These are phyloP conservation scores for Falcaria lacertinaria DNA, from an alignment of 2,888 invertebrate species.

Conservation along the genomic window DNA sequence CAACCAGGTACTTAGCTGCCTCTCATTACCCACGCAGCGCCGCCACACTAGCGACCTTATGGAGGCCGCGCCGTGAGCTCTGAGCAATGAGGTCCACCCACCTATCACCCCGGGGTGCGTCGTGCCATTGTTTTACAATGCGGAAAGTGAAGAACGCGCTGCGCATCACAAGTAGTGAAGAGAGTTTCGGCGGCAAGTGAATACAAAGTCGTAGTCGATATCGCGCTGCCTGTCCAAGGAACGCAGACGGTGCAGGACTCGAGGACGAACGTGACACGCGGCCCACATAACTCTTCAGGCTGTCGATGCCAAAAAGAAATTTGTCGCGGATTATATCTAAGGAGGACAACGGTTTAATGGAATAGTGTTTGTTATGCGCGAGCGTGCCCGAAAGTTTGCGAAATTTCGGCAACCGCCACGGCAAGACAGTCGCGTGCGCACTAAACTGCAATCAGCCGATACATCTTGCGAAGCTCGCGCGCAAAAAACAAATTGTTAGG, in stretches of 20 bases:
- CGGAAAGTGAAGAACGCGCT: slow-evolving; percentile 66
- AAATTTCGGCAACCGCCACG: slow-evolving; percentile 63
- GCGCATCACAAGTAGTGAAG: slow-evolving; percentile 69
- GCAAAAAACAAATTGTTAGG: slow-evolving; percentile 41
- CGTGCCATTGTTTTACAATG: slow-evolving; percentile 65
- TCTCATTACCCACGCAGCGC: slow-evolving; percentile 40
- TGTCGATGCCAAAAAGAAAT: slow-evolving; percentile 41
- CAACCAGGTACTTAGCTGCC: slow-evolving; percentile 39
- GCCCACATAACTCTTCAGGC: slow-evolving; percentile 26
- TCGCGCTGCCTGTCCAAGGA: slow-evolving; percentile 33
- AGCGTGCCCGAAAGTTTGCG: slow-evolving; percentile 48
- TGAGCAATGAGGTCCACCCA: slow-evolving; percentile 47
- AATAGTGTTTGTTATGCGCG: slow-evolving; percentile 56
- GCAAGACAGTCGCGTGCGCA: slow-evolving; percentile 27
- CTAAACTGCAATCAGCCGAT: slow-evolving; percentile 39
- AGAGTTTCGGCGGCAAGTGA: slow-evolving; percentile 72
- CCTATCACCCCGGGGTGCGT: slow-evolving; percentile 60
- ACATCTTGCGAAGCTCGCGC: slow-evolving; percentile 51
- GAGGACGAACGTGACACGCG: slow-evolving; percentile 51
- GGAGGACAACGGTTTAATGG: slow-evolving; percentile 32
- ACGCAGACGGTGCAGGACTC: slow-evolving; percentile 54
- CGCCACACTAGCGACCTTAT: slow-evolving; percentile 33
- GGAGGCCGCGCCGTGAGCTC: slow-evolving; percentile 27
- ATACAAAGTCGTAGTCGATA: slow-evolving; percentile 61
- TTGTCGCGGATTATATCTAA: slow-evolving; percentile 36